These are phyloP conservation scores for Parnassius apollo DNA, from an alignment of 2,888 invertebrate genomes.

Conservation along the genomic window DNA sequence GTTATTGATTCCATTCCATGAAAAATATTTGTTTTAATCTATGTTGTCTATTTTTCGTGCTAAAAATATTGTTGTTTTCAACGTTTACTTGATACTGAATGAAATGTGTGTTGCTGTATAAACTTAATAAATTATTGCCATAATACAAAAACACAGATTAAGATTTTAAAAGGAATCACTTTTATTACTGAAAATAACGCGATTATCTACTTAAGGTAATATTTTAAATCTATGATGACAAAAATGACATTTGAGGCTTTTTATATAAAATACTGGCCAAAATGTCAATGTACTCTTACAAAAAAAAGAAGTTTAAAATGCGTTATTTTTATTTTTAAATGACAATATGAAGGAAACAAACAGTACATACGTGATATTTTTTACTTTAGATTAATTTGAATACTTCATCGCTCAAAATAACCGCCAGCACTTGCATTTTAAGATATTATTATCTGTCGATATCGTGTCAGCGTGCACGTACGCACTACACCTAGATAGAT, in stretches of 20 bases:
- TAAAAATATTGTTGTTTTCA: too few relatives aligned
- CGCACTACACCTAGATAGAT: conserved; percentile 18
- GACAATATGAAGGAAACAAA: not conserved
- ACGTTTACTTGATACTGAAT: too few relatives aligned
- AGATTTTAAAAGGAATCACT: not conserved
- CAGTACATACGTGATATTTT: not conserved
- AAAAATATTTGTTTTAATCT: too few relatives aligned
- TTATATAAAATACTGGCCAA: conserved; percentile 5
- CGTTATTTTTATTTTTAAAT: not conserved
- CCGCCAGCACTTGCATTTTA: conserved; percentile 16
- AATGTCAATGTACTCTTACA: conserved; percentile 10
- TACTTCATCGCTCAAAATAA: conserved; percentile 26
- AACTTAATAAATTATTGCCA: too few relatives aligned
- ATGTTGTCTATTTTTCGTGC: too few relatives aligned
- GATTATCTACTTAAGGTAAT: not conserved
- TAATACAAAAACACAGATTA: not conserved
- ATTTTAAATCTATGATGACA: not conserved
- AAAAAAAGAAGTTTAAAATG: conserved; percentile 2
- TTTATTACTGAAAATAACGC: not conserved
- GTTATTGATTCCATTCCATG: too few relatives aligned
- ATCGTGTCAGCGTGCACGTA: conserved; percentile 30
- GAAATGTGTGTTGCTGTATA: too few relatives aligned
- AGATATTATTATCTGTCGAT: conserved; percentile 24
- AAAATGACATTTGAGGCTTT: not conserved
- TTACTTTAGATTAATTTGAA: not conserved